Base-by-base conservation (phyloP, 2,888 invertebrate genomes). In the Bibio marci region DNA sequence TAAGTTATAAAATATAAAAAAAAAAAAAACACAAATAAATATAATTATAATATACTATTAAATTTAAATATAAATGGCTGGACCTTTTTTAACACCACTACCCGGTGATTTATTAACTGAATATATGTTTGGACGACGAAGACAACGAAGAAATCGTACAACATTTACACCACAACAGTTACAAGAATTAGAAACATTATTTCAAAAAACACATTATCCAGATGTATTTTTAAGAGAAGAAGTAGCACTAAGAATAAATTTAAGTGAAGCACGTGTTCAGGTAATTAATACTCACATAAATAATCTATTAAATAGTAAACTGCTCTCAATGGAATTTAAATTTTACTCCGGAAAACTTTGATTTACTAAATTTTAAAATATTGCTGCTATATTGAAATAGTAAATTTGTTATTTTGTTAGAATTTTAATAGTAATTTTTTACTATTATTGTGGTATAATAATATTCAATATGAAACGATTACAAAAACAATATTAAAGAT, bases 151-250 rank as follows among this genome's bases (percentile, higher is more conserved):
- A 44, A 91, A 91, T 61, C 69, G 92, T 26, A 92, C 92, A 8
- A 92, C 91, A 1, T 92, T 92, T 58, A 90, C 88, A 22, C 88
- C 91, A 2, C 88, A 90, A 57, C 92, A 92, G 62, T 66, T 92
- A 35, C 83, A 86, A 54, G 88, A 91, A 54, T 61, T 92, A 52
- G 92, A 92, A 58, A 79, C 86, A 0, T 69, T 92, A 17, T 92
- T 92, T 62, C 87, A 88, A 59, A 87, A 88, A 62, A 92, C 91
- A 1, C 91, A 91, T 54, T 92, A 92, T 58, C 92, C 91, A 6
- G 91, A 91, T 54, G 91, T 91, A 17, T 62, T 62, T 42, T 47
- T 62, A 45, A 71, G 91, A 49, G 92, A 92, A 59, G 90, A 91
- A 63, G 86, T 91, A 8, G 92, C 92, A 1, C 62, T 88, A 42